Evolutionary conservation across 2,797 vertebrate genomes (phyloP), one percentile per base, ranked within the genome.

Genomic region (Cirrhinus molitorella): DNA sequence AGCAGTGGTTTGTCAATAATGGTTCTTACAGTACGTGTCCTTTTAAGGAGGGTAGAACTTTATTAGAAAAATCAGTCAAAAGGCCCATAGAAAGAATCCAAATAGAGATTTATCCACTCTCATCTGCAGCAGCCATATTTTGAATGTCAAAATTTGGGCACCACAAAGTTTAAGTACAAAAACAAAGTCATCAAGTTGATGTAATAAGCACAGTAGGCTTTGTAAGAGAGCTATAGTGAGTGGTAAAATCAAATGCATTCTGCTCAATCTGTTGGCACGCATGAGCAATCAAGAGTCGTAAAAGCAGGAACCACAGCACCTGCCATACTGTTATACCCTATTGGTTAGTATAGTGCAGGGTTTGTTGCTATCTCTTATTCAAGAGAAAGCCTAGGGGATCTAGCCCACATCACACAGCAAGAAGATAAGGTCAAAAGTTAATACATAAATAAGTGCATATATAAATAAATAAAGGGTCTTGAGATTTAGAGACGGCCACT

Each of bases 401-500:
- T 66, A 70, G 53, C 71, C 70, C 67, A 85, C 28, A 86, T 78
- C 23, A 12, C 43, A 51, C 28, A 21, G 37, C 14, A 80, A 37
- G 79, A 79, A 53, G 25, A 75, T 61, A 17, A 70, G 70, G 66
- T 81, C 31, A 83, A 75, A 83, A 43, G 83, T 79, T 85, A 80
- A 85, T 75, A 73, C 53, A 89, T 87, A 84, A 88, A 90, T 86
- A 85, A 86, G 83, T 76, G 84, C 81, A 87, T 82, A 86, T 72
- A 88, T 83, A 85, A 84, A 91, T 84, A 88, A 89, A 88, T 86
- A 87, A 89, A 88, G 31, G 80, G 79, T 79, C 37, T 66, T 72
- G 84, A 90, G 89, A 91, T 91, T 88, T 90, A 91, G 83, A 87
- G 85, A 47, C 63, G 51, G 86, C 59, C 67, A 40, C 81, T 88